Evolutionary conservation across 2,888 invertebrate genomes (phyloP), one percentile per base, ranked within the genome.

Genomic region (Periphyllus acericola): DNA sequence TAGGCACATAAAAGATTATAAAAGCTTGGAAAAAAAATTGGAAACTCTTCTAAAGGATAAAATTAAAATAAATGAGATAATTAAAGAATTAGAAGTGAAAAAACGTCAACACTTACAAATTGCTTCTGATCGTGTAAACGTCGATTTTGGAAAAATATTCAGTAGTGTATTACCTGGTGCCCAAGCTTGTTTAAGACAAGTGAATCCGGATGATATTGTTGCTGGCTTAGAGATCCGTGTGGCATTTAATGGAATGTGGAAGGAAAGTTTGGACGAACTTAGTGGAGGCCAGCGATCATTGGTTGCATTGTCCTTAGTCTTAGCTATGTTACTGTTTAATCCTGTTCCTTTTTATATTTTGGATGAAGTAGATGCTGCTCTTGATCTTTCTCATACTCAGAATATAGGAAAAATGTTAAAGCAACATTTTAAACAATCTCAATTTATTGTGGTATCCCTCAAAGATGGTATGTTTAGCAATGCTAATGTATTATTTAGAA

Each of bases 391-490:
- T 11, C 99, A 99, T 92, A 99, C 99, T 21, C 99, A 99, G 93
- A 99, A 99, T 92, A 99, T 99, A 91, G 99, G 99, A 6, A 94
- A 94, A 90, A 99, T 99, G 98, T 93, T 99, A 80, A 96, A 96
- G 91, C 93, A 94, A 25, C 97, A 98, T 92, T 99, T 99, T 91
- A 95, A 94, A 90, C 95, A 95, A 91, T 98, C 98, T 46, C 96
- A 99, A 95, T 99, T 99, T 92, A 96, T 99, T 90, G 96, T 99
- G 89, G 99, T 99, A 1, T 99, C 99, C 0, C 93, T 99, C 78
- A 99, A 99, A 91, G 99, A 99, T 92, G 99, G 99, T 52, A 99
- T 99, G 98, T 99, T 99, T 93, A 98, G 97, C 92, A 99, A 99
- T 92, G 99, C 99, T 0, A 99, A 99, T 92, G 98, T 99, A 40